Conservation (phyloP, 2,797 vertebrate genomes). For the Syndactyla subalaris region DNA sequence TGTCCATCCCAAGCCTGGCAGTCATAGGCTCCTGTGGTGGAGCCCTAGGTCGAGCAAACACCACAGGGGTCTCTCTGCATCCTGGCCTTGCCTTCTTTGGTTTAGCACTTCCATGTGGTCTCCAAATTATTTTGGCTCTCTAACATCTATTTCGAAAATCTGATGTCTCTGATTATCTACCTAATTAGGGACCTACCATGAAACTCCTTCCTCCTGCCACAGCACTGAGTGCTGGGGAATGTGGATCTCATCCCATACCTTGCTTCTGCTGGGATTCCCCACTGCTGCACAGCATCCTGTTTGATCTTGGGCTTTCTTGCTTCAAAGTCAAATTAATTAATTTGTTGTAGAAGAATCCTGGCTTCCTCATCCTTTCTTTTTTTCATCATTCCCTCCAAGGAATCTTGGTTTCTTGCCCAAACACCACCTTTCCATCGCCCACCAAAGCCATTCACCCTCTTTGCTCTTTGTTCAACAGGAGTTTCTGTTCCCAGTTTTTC, state of each 20-base stretch:
- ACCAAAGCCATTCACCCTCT: background rate
- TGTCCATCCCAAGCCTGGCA: background rate
- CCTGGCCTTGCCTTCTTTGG: background rate
- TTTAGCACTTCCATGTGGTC: background rate
- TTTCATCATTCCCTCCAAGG: background rate
- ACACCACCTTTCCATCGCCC: background rate
- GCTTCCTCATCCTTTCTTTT: background rate
- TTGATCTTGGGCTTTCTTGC: background rate
- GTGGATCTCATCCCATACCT: background rate
- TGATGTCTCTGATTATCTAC: background rate
- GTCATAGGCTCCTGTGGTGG: background rate
- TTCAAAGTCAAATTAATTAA: background rate
- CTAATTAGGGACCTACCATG: background rate
- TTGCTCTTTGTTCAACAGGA: background rate
- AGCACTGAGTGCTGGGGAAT: fast-evolving
- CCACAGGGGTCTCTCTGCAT: background rate
- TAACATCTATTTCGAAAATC: background rate
- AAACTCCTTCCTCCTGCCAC: background rate
- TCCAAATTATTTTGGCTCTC: background rate
- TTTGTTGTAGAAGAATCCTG: background rate
- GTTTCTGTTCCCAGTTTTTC: background rate
- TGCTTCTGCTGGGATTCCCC: background rate
- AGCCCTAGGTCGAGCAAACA: fast-evolving
- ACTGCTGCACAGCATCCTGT: background rate
- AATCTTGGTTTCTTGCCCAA: background rate